phyloP scores from a whole-genome alignment of 2,113 vertebrate genomes.

The Eurystomus gularis region DNA sequence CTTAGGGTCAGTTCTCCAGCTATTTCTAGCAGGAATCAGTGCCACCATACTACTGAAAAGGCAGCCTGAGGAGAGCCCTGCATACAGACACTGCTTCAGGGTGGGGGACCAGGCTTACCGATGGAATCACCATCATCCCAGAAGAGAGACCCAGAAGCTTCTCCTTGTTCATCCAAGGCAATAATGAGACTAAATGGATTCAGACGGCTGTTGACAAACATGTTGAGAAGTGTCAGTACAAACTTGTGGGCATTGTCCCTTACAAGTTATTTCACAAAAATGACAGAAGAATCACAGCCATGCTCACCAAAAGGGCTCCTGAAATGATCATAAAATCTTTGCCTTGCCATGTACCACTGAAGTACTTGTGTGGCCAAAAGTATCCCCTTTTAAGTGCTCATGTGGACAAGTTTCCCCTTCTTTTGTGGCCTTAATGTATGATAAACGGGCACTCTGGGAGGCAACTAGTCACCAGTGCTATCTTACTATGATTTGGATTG shows the following conservation, averaged over 20 bases:
- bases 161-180: conserved; percentile 31
- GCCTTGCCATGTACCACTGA: neutral
- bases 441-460: neutral
- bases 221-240: neutral
- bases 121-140: conserved; percentile 68
- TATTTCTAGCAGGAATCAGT: neutral
- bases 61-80: neutral
- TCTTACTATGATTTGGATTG: neutral
- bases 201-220: conserved; percentile 14
- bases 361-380: neutral
- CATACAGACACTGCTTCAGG: neutral
- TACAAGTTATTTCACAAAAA: neutral
- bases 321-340: neutral
- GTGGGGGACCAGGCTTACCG: neutral
- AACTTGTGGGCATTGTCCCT: neutral
- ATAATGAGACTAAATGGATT: conserved; percentile 62
- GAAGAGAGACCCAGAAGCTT: conserved; percentile 60
- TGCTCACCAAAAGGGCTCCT: neutral
- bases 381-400: neutral
- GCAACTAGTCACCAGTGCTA: neutral
- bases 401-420: neutral
- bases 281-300: neutral
- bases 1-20: neutral
- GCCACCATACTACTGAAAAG: neutral
- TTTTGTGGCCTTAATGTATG: neutral